Evolutionary conservation across 1,140 invertebrate genomes (phyloP).

Genomic region (Drosophila rhopaloa): DNA sequence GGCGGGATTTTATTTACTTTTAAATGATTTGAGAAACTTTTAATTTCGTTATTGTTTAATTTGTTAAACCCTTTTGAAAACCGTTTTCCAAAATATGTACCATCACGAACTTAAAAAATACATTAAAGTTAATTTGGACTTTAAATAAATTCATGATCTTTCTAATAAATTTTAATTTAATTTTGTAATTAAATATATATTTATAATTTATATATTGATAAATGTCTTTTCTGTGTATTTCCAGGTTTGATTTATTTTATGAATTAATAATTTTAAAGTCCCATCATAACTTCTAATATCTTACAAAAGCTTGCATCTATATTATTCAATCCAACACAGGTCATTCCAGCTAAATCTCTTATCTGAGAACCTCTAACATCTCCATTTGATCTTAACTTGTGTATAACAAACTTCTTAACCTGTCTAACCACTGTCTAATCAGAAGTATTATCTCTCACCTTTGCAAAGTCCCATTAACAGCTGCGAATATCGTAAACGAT

Average conservation of each 20-base stretch:
- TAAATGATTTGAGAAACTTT: neutral
- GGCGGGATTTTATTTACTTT: constrained; percentile 11
- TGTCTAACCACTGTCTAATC: constrained; percentile 30
- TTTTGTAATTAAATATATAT: too few species aligned
- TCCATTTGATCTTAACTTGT: constrained; percentile 24
- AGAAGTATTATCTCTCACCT: constrained; percentile 24
- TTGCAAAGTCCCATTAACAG: constrained; percentile 1
- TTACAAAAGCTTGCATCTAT: constrained; percentile 42
- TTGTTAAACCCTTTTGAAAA: too few species aligned
- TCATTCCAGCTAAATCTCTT: constrained; percentile 19
- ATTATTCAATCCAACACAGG: neutral
- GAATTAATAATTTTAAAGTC: neutral
- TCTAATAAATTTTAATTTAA: too few species aligned
- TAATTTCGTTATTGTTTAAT: too few species aligned
- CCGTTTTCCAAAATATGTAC: too few species aligned
- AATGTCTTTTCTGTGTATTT: too few species aligned
- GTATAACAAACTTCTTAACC: constrained; percentile 51
- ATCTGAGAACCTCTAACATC: constrained; percentile 10
- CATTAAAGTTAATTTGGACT: too few species aligned
- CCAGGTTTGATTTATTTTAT: too few species aligned
- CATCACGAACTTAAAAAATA: too few species aligned
- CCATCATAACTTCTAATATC: neutral
- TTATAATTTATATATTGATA: too few species aligned
- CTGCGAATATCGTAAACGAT: constrained; percentile 72
- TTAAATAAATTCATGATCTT: too few species aligned